Evolutionary conservation across 2,113 vertebrate genomes (phyloP).

Genomic region (Chaetorhynchus papuensis): DNA sequence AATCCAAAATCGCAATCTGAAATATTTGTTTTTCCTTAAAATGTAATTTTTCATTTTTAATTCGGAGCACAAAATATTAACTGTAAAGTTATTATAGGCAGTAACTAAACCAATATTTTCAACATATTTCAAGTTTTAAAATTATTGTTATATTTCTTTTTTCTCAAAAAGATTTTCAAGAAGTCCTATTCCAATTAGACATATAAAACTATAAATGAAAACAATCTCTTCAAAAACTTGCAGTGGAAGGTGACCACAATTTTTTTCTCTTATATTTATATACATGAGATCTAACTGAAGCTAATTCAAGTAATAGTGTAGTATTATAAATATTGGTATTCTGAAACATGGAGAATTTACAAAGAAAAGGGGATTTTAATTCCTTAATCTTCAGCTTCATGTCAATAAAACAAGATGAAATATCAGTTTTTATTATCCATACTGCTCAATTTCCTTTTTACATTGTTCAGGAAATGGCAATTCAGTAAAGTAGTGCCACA

Average conservation of each 20-base stretch:
- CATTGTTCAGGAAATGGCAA: conserved; percentile 30
- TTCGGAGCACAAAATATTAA: background rate
- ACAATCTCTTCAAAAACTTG: background rate
- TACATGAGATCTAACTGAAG: background rate
- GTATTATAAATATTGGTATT: background rate
- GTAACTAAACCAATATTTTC: background rate
- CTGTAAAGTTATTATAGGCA: background rate
- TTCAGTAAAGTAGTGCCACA: background rate
- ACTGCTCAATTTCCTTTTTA: conserved; percentile 25
- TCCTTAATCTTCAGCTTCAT: background rate
- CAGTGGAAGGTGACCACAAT: background rate
- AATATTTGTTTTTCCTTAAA: background rate
- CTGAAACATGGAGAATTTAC: background rate
- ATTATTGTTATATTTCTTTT: background rate
- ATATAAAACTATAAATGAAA: background rate
- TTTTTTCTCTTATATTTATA: background rate
- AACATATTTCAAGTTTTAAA: background rate
- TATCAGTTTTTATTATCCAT: conserved; percentile 3
- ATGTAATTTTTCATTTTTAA: background rate
- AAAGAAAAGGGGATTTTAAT: background rate
- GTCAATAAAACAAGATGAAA: background rate
- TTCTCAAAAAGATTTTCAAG: background rate
- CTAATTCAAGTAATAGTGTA: background rate
- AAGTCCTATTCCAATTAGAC: background rate
- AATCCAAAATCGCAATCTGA: background rate